Conservation (phyloP, 2,113 vertebrate genomes). For the Podarcis raffonei region DNA sequence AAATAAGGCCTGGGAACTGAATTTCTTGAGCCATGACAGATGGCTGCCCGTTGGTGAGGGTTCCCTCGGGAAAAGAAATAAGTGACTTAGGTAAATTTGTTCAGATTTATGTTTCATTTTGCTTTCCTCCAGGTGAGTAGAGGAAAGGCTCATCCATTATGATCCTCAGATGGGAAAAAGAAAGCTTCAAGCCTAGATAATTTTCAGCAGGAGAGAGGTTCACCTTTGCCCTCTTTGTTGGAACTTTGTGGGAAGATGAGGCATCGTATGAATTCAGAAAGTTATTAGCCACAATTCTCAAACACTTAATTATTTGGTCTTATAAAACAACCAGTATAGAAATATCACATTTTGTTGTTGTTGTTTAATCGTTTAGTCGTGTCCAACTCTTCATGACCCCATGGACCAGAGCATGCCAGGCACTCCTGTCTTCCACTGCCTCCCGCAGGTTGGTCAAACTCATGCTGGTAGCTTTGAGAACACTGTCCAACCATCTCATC, state of each 20-base stretch:
- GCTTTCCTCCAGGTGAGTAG: background rate
- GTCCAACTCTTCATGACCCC: too few relatives aligned
- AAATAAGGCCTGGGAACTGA: background rate
- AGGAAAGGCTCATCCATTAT: background rate
- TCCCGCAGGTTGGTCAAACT: too few relatives aligned
- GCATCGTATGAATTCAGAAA: background rate
- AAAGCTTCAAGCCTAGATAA: background rate
- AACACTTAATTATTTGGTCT: background rate
- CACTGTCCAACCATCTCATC: too few relatives aligned
- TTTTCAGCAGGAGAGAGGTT: background rate
- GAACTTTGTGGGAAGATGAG: background rate
- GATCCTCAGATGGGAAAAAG: background rate
- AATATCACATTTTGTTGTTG: too few relatives aligned
- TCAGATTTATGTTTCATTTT: conserved; percentile 5
- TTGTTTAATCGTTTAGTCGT: too few relatives aligned
- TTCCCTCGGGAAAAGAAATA: background rate
- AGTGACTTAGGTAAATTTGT: background rate
- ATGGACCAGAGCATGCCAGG: too few relatives aligned
- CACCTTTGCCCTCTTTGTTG: background rate
- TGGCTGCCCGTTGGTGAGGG: background rate
- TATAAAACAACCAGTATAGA: background rate
- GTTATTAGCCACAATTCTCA: background rate
- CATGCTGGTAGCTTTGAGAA: too few relatives aligned
- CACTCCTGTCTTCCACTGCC: too few relatives aligned
- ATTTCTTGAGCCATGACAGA: background rate